Evolutionary conservation across 2,113 vertebrate genomes (phyloP), one percentile per base, ranked within the genome.

Genomic region (Athene noctua): DNA sequence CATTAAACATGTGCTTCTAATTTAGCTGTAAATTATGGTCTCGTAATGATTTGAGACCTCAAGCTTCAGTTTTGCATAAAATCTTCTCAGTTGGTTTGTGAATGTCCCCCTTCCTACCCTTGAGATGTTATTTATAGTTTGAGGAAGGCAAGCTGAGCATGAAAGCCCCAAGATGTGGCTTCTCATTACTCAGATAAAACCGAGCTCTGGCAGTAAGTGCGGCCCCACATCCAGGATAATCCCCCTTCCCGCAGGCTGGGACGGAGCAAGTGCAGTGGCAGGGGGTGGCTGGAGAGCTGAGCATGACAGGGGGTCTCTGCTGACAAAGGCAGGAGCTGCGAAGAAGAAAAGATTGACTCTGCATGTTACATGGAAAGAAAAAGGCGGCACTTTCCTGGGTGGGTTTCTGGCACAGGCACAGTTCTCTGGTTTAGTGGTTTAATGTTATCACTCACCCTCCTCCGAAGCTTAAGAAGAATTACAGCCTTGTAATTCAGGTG

Each of bases 291-390:
- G 75, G 5, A 26, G n/a, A 47, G 40, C 49, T 1, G 9, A 42
- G 20, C 1, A 1, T 2, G 9, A 14, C 40, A 32, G 47, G 20
- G 3, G 38, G 49, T 34, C 74, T 73, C 59, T 1, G 0, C 32
- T 51, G 38, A 5, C 51, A 23, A 23, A 46, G 27, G n/a, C 29
- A 13, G 40, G 58, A 90, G 29, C 42, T 70, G n/a, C 1, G 7
- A 20, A 80, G 32, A 55, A 72, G 25, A 44, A 68, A 52, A 94
- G 57, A 40, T 46, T 34, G 34, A 23, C 49, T 80, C 29, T 0
- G 0, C 21, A 25, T 70, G 23, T 44, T 57, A 9, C 11, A 4
- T 4, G 16, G n/a, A 61, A 40, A 11, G 42, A 38, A 66, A 63
- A 51, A 73, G 46, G 57, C 17, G 44, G 62, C 23, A 20, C 61